phyloP scores from a whole-genome alignment of 2,113 vertebrate genomes.

The Desmodus rotundus region DNA sequence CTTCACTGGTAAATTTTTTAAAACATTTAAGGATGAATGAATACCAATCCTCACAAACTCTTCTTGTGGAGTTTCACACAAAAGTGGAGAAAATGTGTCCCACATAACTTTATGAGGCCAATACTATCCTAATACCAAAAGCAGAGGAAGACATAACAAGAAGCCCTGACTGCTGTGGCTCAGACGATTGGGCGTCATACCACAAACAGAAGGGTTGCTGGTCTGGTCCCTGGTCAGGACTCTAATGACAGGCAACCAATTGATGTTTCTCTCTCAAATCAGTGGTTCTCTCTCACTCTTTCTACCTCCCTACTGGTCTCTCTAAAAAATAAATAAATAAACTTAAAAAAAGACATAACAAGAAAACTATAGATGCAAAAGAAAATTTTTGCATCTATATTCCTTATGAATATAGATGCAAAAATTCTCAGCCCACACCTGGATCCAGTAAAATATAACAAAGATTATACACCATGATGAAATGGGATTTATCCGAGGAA shows the following conservation, averaged over 20 bases:
- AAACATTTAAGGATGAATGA: background rate
- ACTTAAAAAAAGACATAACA: background rate
- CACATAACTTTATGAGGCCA: background rate
- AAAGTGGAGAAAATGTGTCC: background rate
- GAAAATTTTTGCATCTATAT: too few relatives aligned
- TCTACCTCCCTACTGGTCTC: too few relatives aligned
- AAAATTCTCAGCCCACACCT: background rate
- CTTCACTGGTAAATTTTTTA: background rate
- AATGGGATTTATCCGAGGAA: background rate
- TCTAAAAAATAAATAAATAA: too few relatives aligned
- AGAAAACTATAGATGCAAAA: background rate
- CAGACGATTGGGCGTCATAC: too few relatives aligned
- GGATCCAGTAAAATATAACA: background rate
- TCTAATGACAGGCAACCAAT: too few relatives aligned
- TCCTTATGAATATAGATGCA: background rate
- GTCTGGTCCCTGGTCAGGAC: too few relatives aligned
- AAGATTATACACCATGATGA: background rate
- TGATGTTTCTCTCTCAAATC: too few relatives aligned
- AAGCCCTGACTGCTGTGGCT: background rate
- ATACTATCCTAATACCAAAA: background rate
- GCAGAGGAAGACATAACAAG: background rate
- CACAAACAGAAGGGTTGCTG: too few relatives aligned
- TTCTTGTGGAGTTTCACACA: background rate
- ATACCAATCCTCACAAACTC: background rate
- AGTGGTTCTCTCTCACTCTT: too few relatives aligned